Evolutionary conservation across 2,113 vertebrate species (phyloP).

Genomic region (Daphoenositta chrysoptera): DNA sequence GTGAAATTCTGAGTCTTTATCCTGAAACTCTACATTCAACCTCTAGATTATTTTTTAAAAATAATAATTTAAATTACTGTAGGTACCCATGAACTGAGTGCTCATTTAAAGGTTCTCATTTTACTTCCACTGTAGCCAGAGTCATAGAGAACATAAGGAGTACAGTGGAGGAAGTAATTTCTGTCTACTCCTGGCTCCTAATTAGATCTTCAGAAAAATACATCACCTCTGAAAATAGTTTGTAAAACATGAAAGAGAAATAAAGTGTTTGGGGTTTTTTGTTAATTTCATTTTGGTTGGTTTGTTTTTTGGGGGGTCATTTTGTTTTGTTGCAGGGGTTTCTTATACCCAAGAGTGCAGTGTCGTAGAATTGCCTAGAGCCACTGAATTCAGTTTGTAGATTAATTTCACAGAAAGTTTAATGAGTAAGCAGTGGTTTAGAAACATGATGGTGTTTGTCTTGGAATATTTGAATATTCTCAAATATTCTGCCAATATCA

Average conservation of each 20-base stretch:
- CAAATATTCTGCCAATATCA: neutral
- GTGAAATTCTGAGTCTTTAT: neutral
- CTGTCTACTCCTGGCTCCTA: neutral
- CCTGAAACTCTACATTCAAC: neutral
- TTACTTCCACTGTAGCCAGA: neutral
- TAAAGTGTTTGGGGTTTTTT: neutral
- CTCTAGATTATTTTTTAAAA: neutral
- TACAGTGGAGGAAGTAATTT: neutral
- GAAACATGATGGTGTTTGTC: neutral
- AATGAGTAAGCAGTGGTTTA: neutral
- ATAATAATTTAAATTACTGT: neutral
- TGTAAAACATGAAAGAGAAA: neutral
- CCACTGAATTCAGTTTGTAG: neutral
- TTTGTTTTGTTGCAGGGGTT: neutral
- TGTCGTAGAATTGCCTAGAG: neutral
- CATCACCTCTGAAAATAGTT: neutral
- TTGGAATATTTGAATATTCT: neutral
- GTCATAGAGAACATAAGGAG: neutral
- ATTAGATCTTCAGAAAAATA: neutral
- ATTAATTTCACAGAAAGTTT: neutral
- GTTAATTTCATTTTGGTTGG: neutral
- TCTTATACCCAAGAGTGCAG: neutral
- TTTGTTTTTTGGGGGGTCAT: neutral
- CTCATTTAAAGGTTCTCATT: neutral
- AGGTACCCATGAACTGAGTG: neutral